phyloP scores from a whole-genome alignment of 2,797 vertebrate species.

The Mormyrus proboscirostris region DNA sequence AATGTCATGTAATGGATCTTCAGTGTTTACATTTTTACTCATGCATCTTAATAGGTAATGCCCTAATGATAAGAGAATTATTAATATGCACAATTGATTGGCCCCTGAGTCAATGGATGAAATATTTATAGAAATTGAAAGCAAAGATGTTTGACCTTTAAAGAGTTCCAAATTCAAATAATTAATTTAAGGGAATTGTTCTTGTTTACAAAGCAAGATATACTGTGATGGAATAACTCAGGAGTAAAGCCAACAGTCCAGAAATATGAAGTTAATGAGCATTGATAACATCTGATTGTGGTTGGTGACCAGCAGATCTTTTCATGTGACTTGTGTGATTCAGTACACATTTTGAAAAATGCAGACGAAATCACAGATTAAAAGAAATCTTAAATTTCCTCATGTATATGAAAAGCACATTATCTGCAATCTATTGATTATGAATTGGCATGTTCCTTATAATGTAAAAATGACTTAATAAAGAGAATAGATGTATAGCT shows the following conservation, averaged over 20 bases:
- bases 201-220: neutral
- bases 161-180: neutral
- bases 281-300: neutral
- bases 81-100: neutral
- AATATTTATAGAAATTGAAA: neutral
- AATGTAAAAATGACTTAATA: neutral
- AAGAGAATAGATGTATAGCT: neutral
- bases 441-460: neutral
- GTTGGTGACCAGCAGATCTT: neutral
- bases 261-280: neutral
- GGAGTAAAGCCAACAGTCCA: neutral
- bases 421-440: neutral
- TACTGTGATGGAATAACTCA: neutral
- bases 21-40: neutral
- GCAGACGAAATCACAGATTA: neutral
- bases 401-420: neutral
- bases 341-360: neutral
- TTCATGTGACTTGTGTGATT: neutral
- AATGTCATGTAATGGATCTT: neutral
- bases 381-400: neutral
- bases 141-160: neutral
- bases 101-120: neutral
- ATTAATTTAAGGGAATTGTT: neutral
- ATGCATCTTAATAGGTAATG: neutral
- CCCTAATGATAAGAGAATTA: neutral